phyloP scores from a whole-genome alignment of 2,888 invertebrate species.

The Diarsia mendica region DNA sequence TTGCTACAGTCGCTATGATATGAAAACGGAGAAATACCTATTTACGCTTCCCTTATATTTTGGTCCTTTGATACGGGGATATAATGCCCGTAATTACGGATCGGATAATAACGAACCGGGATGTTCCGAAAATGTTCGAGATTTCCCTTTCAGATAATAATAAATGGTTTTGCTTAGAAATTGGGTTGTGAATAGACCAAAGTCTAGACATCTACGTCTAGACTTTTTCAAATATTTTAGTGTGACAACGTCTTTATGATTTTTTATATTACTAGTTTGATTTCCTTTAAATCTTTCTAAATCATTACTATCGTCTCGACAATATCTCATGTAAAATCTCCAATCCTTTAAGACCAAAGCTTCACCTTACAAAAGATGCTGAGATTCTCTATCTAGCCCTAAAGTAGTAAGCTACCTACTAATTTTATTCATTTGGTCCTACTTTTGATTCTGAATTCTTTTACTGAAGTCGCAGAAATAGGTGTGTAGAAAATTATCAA shows the following conservation, averaged over 20 bases:
- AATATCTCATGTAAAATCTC: not conserved
- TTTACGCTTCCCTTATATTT: constrained; percentile 69
- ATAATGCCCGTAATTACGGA: constrained; percentile 59
- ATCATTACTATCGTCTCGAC: too few relatives aligned
- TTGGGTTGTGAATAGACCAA: not conserved
- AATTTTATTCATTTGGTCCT: not conserved
- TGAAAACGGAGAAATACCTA: constrained; percentile 65
- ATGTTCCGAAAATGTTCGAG: constrained; percentile 26
- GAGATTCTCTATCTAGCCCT: too few relatives aligned
- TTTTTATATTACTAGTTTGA: not conserved
- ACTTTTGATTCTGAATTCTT: not conserved
- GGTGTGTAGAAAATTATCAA: not conserved
- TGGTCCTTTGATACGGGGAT: constrained; percentile 49
- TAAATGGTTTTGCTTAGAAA: constrained; percentile 18
- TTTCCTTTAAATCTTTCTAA: not conserved
- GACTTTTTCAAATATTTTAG: constrained; percentile 4
- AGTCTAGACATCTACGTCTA: constrained; percentile 3
- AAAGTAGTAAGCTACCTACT: too few relatives aligned
- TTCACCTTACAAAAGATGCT: not conserved
- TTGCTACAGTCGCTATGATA: constrained; percentile 67
- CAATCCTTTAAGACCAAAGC: not conserved
- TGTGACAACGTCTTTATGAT: not conserved
- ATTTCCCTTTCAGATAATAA: constrained; percentile 32
- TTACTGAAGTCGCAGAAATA: not conserved
- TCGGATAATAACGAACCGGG: constrained; percentile 56